Evolutionary conservation across 2,113 vertebrate species (phyloP), one percentile per base, ranked within the genome.

Genomic region (Himantopus leucocephalus): DNA sequence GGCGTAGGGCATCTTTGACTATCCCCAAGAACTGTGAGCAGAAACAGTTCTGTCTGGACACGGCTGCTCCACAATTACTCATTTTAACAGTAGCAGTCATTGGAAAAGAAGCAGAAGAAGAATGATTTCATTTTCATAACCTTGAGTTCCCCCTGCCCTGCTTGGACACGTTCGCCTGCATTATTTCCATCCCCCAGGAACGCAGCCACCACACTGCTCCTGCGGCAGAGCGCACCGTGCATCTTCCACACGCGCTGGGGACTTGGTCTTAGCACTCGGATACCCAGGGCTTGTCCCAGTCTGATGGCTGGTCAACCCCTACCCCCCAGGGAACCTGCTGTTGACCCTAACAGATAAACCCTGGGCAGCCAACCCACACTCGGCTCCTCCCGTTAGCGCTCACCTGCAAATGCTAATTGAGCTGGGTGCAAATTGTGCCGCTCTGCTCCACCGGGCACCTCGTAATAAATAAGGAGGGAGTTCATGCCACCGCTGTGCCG

Each of bases 121-220:
- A 97, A 96, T 89, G 62, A 97, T 97, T 96, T 97, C 64, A 88
- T 95, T 95, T 97, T 95, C 68, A 72, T 94, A 97, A 97, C 94
- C 91, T 94, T 96, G 97, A 94, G 91, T 12, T 96, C 55, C 63
- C 91, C 85, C 60, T 96, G 95, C 70, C 82, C 93, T 95, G 95
- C 92, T 21, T 80, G 87, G 86, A 60, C 2, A 32, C 60, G 70
- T 27, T 3, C 50, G 64, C 53, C 77, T 74, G 12, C 34, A 12
- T 82, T 37, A 21, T 71, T 96, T 79, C 39, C 82, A 82, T 67
- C 45, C 85, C 91, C 66, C 59, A 34, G 91, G 82, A 83, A 43
- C 0, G 3, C 30, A 32, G 85, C 37, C 43, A 74, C 39, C 62
- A 27, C 5, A 2, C 4, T 35, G 79, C 92, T 91, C 41, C 74